Evolutionary conservation across 2,888 invertebrate species (phyloP).

Genomic region (Laspeyria flexula): DNA sequence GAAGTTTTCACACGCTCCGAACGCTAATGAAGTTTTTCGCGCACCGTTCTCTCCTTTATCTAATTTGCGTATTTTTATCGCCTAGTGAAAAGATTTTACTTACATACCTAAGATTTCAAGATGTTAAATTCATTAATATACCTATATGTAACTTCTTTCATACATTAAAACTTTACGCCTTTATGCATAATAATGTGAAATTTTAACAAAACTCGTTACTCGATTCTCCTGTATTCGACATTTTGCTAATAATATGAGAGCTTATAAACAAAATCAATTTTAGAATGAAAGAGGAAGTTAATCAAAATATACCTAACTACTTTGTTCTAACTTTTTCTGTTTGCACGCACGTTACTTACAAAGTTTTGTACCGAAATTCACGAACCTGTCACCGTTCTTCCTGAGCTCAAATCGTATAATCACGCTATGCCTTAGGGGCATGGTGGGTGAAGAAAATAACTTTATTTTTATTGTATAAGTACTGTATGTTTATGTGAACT

Average conservation of each 20-base stretch:
- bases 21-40: constrained; percentile 52
- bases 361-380: constrained; percentile 30
- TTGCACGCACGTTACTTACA: constrained; percentile 31
- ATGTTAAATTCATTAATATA: constrained; percentile 36
- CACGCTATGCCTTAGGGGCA: constrained; percentile 21
- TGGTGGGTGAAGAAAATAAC: constrained; percentile 6
- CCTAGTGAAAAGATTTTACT: constrained; percentile 42
- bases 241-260: background rate
- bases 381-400: constrained; percentile 35
- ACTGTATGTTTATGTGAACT: constrained; percentile 6
- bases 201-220: too few species aligned
- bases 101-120: constrained; percentile 14
- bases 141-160: constrained; percentile 19
- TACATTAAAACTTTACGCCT: constrained; percentile 29
- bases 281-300: constrained; percentile 12
- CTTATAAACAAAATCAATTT: background rate
- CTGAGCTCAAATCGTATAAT: constrained; percentile 38
- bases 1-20: constrained; percentile 41
- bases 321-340: constrained; percentile 14
- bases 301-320: constrained; percentile 14
- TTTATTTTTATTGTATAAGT: constrained; percentile 5
- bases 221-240: background rate
- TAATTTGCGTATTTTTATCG: constrained; percentile 56
- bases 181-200: constrained; percentile 14
- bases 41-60: constrained; percentile 36